Percentiles rank a stretch among this genome's conserved stretches.
Conservation (phyloP, 2,113 vertebrate genomes). For the Drymodes brunneopygia region DNA sequence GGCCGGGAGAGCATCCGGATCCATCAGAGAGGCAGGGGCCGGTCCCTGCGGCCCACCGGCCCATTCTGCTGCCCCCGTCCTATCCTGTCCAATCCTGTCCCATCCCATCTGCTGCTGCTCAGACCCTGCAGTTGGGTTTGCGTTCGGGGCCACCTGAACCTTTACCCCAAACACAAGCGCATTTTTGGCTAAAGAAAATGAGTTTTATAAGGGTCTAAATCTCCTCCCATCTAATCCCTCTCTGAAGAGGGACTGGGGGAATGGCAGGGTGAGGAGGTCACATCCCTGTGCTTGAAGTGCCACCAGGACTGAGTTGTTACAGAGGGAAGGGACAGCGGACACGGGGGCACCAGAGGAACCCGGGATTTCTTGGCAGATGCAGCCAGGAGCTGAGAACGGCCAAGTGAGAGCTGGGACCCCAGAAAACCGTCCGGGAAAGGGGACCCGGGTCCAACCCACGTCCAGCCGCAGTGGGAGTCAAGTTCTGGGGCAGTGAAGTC, state of each 20-base stretch:
- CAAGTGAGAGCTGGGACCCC: rapidly evolving
- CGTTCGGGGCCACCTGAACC: rapidly evolving
- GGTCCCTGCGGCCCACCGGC: not conserved
- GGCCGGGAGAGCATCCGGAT: rapidly evolving
- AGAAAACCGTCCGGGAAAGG: rapidly evolving
- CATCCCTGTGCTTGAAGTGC: rapidly evolving
- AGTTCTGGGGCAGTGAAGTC: rapidly evolving
- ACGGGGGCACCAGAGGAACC: too few species aligned
- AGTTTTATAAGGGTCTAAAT: not conserved
- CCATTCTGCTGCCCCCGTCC: not conserved
- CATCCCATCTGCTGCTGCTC: too few species aligned
- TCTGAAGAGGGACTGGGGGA: not conserved
- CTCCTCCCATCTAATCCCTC: rapidly evolving
- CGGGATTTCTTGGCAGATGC: not conserved
- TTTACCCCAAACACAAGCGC: not conserved
- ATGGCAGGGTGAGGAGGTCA: rapidly evolving
- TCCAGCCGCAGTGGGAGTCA: rapidly evolving
- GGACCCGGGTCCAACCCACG: rapidly evolving
- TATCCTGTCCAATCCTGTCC: too few species aligned
- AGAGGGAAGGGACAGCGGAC: not conserved
- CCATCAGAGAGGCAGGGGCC: rapidly evolving
- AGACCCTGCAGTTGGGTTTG: rapidly evolving
- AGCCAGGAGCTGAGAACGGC: not conserved
- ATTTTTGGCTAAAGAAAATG: not conserved
- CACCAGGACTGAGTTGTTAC: not conserved